Evolutionary conservation across 2,113 vertebrate species (phyloP).

Genomic region (Poeciliopsis retropinna): DNA sequence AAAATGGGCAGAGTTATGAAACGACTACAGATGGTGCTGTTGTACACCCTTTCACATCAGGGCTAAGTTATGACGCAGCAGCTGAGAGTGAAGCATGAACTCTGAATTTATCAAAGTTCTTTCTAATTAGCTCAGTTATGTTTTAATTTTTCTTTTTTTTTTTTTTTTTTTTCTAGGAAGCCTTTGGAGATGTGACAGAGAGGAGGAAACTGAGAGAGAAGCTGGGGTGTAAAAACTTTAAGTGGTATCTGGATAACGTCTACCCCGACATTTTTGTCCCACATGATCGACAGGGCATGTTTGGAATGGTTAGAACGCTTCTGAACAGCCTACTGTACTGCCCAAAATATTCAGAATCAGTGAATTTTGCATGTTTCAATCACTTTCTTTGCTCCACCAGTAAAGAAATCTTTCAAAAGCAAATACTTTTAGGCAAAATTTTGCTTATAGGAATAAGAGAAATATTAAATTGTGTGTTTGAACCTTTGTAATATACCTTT

Average conservation of each 20-base stretch:
- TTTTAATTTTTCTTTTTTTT: background rate
- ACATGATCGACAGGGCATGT: conserved; percentile 88
- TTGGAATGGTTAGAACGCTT: conserved; percentile 88
- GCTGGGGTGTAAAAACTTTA: conserved; percentile 91
- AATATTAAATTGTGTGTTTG: background rate
- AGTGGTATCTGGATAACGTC: conserved; percentile 92
- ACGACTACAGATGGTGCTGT: conserved; percentile 30
- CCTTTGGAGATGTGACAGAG: conserved; percentile 92
- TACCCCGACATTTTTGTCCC: conserved; percentile 93
- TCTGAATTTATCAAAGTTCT: background rate
- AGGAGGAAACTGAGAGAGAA: conserved; percentile 84
- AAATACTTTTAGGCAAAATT: background rate
- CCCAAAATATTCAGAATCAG: background rate
- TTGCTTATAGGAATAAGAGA: background rate
- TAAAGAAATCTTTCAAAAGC: background rate
- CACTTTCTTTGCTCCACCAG: no score
- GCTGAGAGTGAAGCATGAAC: background rate
- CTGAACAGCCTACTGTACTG: background rate
- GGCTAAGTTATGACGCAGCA: conserved; percentile 2
- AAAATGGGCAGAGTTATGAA: background rate
- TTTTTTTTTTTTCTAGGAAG: conserved; percentile 80
- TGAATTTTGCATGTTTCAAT: background rate
- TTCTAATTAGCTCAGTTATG: background rate
- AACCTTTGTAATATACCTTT: background rate
- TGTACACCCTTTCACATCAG: background rate